These are phyloP conservation scores for Atta cephalotes DNA, from an alignment of 1,140 invertebrate genomes.

Conservation along the genomic window DNA sequence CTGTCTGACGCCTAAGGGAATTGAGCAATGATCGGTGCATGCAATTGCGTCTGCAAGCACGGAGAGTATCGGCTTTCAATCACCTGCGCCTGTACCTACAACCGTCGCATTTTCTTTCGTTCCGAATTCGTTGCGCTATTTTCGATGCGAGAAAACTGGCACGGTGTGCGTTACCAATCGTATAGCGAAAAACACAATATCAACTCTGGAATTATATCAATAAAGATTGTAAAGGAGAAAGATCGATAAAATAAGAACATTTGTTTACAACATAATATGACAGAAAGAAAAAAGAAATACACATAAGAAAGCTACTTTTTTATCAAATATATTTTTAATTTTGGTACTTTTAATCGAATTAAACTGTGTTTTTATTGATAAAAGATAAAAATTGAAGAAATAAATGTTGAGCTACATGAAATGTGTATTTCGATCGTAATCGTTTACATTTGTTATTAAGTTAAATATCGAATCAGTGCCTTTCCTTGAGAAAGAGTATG, in stretches of 20 bases:
- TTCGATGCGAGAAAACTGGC: constrained; percentile 22
- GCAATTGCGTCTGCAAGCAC: constrained; percentile 42
- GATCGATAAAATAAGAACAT: not conserved
- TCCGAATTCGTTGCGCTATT: constrained; percentile 10
- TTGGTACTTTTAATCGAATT: not conserved
- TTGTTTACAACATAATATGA: not conserved
- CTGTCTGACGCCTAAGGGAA: constrained; percentile 8
- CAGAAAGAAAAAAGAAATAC: not conserved
- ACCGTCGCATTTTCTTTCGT: constrained; percentile 36
- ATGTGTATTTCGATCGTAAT: not conserved
- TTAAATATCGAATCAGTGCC: not conserved
- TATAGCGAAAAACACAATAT: not conserved
- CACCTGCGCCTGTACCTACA: constrained; percentile 55
- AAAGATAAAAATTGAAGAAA: not conserved
- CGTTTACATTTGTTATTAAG: not conserved
- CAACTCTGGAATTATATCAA: not conserved
- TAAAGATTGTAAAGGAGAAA: not conserved
- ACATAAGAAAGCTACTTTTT: not conserved
- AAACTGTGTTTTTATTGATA: not conserved
- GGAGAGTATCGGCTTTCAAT: constrained; percentile 66
- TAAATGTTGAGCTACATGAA: not conserved
- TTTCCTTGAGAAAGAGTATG: not conserved
- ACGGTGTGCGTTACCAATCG: not conserved
- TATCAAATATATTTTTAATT: constrained; percentile 18
- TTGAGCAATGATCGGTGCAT: constrained; percentile 9